These are phyloP conservation scores for Halyomorpha halys DNA, from an alignment of 1,140 invertebrate genomes.

Conservation along the genomic window DNA sequence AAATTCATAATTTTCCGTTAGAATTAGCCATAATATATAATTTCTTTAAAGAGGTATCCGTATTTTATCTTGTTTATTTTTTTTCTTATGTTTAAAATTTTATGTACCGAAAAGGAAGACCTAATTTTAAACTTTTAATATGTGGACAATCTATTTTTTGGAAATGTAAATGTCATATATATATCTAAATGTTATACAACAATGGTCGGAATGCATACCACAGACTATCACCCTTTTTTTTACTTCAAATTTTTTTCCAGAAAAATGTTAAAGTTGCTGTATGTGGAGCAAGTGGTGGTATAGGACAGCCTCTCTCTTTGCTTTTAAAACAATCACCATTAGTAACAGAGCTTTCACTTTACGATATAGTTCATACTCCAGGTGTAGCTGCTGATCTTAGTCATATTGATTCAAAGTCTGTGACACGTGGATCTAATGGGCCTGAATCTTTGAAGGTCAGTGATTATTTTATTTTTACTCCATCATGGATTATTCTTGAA, in stretches of 20 bases:
- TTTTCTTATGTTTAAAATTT: no score
- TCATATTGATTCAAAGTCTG: constrained; percentile 85
- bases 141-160: no score
- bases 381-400: constrained; percentile 97
- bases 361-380: constrained; percentile 92
- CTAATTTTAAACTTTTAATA: no score
- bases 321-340: constrained; percentile 86
- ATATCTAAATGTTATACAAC: no score
- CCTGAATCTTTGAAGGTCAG: constrained; percentile 59
- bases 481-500: not conserved
- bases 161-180: no score
- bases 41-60: no score
- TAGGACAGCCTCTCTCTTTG: constrained; percentile 93
- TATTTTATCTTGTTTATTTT: no score
- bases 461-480: constrained; percentile 5
- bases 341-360: constrained; percentile 76
- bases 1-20: no score
- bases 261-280: constrained; percentile 73
- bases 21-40: no score
- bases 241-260: constrained; percentile 21
- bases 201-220: no score
- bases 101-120: no score
- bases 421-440: constrained; percentile 72
- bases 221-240: no score
- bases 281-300: constrained; percentile 91